Percentiles rank a stretch among this genome's conserved stretches.
phyloP scores from a whole-genome alignment of 2,797 vertebrate species.

The Synanceia verrucosa region DNA sequence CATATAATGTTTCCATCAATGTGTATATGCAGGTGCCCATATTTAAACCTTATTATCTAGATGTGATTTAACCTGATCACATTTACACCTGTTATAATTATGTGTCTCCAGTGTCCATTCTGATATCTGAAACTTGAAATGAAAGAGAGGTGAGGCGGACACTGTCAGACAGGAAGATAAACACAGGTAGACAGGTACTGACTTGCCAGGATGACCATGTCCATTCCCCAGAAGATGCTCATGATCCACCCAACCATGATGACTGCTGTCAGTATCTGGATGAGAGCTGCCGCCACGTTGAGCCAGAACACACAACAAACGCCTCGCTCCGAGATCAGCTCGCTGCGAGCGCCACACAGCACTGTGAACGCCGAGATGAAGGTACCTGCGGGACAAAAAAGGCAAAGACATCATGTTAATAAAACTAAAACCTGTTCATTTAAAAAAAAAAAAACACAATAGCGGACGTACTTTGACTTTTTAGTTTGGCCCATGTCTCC shows the following conservation, averaged over 20 bases:
- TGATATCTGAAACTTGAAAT: too few relatives aligned
- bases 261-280: slow-evolving; percentile 95
- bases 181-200: slow-evolving; percentile 65
- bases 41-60: too few relatives aligned
- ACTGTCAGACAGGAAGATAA: background rate
- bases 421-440: background rate
- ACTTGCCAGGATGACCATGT: slow-evolving; percentile 99
- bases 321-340: slow-evolving; percentile 90
- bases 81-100: too few relatives aligned
- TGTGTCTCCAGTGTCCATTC: too few relatives aligned
- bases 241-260: slow-evolving; percentile 99
- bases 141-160: background rate
- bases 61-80: too few relatives aligned
- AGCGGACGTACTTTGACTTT: background rate
- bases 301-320: slow-evolving; percentile 98
- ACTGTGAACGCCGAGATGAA: slow-evolving; percentile 96
- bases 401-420: background rate
- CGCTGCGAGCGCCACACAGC: slow-evolving; percentile 93
- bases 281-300: slow-evolving; percentile 94
- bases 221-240: slow-evolving; percentile 99
- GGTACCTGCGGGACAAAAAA: slow-evolving; percentile 82
- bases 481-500: too few relatives aligned
- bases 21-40: too few relatives aligned
- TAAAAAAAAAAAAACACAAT: background rate
- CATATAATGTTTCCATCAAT: too few relatives aligned